Evolutionary conservation across 2,797 vertebrate species (phyloP), one percentile per base, ranked within the genome.

Genomic region (Hypotaenidia philippensis): DNA sequence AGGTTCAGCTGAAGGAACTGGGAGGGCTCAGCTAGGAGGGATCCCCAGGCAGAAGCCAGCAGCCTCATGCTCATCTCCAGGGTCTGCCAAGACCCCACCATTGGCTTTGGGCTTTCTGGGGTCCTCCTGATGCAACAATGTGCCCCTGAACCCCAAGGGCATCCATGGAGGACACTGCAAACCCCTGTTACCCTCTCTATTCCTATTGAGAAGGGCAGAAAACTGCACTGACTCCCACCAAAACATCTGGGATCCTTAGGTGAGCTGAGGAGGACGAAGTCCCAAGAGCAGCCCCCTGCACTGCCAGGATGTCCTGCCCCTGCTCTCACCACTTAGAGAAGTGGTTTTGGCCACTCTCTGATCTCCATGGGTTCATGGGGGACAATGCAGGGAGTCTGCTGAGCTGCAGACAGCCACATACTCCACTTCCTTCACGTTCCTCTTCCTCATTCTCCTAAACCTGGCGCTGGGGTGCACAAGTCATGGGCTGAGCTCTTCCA

Each of bases 221-320:
- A 69, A 74, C 26, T 44, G 22, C 50, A 17, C 14, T 0, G 0
- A 53, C 17, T 75, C 11, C 16, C 63, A 84, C 38, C 18, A 50
- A 59, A 75, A 55, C 32, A 38, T 32, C 31, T 49, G 70, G 29
- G 34, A 10, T 45, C 20, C 32, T 11, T 41, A 34, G 8, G 3
- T 0, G 3, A 71, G 45, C 60, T 34, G 29, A 2, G 5, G 14
- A 75, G n/a, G 13, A 77, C 18, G 47, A n/a, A 75, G 21, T 4
- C 38, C 38, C 53, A 49, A 18, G 21, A 57, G 8, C 11, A 47
- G 20, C 4, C 7, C 4, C 11, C 26, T 6, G 3, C 0, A 0
- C 36, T 27, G 9, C 29, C 19, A 70, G 56, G 27, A 32, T 53
- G 23, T 26, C 45, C 59, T 64, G 40, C 5, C 13, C 49, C 50